These are phyloP conservation scores for Nephila pilipes DNA, from an alignment of 1,140 invertebrate genomes.

Conservation along the genomic window DNA sequence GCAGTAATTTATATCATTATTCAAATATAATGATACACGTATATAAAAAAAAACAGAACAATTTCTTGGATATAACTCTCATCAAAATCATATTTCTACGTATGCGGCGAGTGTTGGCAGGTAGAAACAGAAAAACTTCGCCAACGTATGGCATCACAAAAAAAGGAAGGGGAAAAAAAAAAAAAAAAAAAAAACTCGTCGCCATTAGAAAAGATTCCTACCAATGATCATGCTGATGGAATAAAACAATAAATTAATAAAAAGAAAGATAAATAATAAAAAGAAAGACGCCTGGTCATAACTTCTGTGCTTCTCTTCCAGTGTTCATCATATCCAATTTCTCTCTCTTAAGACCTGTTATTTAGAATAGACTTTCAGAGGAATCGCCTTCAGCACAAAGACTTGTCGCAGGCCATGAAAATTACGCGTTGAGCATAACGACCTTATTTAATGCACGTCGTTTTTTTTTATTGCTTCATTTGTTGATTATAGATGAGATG, in stretches of 20 bases:
- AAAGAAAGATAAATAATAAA: too few species aligned
- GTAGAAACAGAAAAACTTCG: not conserved
- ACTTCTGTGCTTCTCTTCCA: not conserved
- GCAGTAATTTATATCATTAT: too few species aligned
- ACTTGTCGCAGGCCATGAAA: conserved; percentile 25
- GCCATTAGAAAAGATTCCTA: not conserved
- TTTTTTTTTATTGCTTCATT: not conserved
- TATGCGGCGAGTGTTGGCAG: not conserved
- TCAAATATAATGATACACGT: too few species aligned
- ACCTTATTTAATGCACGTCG: conserved; percentile 9
- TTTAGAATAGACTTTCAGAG: not conserved
- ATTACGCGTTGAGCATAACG: conserved; percentile 23
- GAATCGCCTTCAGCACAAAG: not conserved
- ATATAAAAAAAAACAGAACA: too few species aligned
- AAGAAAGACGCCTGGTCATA: conserved; percentile 4
- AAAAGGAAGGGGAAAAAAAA: too few species aligned
- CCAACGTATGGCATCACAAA: not conserved
- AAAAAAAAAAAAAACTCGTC: not conserved
- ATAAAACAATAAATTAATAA: conserved; percentile 10
- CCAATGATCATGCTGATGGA: not conserved
- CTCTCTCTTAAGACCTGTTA: conserved; percentile 19
- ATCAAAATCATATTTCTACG: too few species aligned
- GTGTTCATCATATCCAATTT: not conserved
- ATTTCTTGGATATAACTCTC: too few species aligned
- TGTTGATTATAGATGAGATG: not conserved